A percentile compares a stretch with the other conserved stretches of the same genome.
These are phyloP conservation scores for Heliconius ethilla DNA, from an alignment of 2,888 invertebrate species.

Conservation along the genomic window DNA sequence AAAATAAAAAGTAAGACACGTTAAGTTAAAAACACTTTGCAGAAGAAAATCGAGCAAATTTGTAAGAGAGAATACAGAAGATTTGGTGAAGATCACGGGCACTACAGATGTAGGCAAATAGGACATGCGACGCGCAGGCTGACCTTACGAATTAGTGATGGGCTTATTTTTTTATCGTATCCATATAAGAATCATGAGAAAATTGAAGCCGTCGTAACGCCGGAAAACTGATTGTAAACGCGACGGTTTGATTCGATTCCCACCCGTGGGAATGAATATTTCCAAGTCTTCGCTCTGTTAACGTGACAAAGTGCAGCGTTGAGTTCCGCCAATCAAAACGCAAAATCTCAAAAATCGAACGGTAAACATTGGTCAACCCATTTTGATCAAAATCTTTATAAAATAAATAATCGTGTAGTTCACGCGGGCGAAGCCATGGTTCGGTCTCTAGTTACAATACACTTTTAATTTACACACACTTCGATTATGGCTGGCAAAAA, in stretches of 20 bases:
- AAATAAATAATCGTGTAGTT: neutral
- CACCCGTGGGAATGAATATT: neutral
- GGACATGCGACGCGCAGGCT: conserved; percentile 53
- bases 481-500: neutral
- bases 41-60: neutral
- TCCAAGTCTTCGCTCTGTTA: neutral
- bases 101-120: conserved; percentile 70
- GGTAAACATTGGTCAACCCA: neutral
- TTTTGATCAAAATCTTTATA: neutral
- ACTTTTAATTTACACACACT: neutral
- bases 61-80: conserved; percentile 21
- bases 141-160: conserved; percentile 42
- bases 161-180: conserved; percentile 30
- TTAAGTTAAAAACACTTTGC: neutral
- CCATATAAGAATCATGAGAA: conserved; percentile 13
- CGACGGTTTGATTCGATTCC: neutral
- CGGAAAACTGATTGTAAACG: neutral
- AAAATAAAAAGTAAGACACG: neutral
- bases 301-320: neutral
- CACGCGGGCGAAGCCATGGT: neutral
- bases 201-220: neutral
- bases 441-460: neutral
- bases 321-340: neutral
- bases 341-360: neutral
- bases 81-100: conserved; percentile 68